These are phyloP conservation scores for Nematopogon swammerdamellus DNA, from an alignment of 2,888 invertebrate genomes.

Conservation along the genomic window DNA sequence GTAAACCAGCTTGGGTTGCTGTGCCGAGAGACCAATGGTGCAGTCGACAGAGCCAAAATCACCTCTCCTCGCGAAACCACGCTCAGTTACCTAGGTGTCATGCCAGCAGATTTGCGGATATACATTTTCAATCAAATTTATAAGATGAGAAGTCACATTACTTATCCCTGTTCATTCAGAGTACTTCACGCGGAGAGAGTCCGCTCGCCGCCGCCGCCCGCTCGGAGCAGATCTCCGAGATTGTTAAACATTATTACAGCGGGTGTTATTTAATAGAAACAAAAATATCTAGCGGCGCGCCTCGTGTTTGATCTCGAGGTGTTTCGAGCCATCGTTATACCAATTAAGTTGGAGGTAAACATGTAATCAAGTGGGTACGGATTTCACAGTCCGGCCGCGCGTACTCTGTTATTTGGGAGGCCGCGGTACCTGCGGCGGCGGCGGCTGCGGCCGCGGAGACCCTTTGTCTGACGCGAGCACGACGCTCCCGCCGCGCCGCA, in stretches of 20 bases:
- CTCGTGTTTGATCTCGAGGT: slow-evolving; percentile 58
- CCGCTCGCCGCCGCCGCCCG: too few species aligned
- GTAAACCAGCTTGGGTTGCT: too few species aligned
- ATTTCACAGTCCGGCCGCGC: background rate
- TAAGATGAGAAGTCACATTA: too few species aligned
- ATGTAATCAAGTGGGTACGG: background rate
- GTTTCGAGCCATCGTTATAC: slow-evolving; percentile 18
- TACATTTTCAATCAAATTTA: too few species aligned
- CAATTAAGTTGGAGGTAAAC: background rate
- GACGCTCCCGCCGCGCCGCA: background rate
- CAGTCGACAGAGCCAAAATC: too few species aligned
- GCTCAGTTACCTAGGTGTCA: too few species aligned
- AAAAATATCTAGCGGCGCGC: slow-evolving; percentile 58
- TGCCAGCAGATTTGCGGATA: too few species aligned
- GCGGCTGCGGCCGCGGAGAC: background rate
- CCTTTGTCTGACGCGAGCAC: background rate
- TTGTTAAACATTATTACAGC: slow-evolving; percentile 59
- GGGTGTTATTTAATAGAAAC: slow-evolving; percentile 59
- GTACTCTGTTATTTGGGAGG: background rate
- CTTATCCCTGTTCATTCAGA: too few species aligned
- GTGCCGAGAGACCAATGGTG: too few species aligned
- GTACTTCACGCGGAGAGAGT: too few species aligned
- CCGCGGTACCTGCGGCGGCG: background rate
- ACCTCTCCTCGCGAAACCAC: too few species aligned
- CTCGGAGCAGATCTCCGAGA: slow-evolving; percentile 32